Percentiles rank a stretch among this genome's conserved stretches.
Evolutionary conservation across 2,113 vertebrate genomes (phyloP).

Genomic region (Puma concolor): DNA sequence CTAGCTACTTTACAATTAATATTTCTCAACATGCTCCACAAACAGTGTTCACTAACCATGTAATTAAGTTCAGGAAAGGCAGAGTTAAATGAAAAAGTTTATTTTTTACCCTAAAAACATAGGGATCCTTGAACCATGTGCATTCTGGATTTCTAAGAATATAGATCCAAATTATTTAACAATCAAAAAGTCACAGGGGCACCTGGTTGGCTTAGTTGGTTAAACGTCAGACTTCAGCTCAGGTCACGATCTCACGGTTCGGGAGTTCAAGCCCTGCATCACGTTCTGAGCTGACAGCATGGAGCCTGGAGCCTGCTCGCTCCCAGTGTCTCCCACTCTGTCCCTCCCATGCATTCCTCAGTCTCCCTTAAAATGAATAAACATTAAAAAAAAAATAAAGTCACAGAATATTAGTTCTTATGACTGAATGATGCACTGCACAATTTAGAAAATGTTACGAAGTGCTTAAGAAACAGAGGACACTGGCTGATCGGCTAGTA

Average conservation of each 20-base stretch:
- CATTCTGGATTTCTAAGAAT: not conserved
- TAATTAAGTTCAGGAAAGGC: conserved; percentile 5
- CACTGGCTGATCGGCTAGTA: not conserved
- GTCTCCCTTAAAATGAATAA: no score
- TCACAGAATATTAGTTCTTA: conserved; percentile 9
- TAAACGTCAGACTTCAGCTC: no score
- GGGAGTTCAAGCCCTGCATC: no score
- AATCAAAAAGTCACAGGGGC: not conserved
- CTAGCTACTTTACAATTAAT: not conserved
- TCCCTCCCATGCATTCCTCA: no score
- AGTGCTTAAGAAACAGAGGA: not conserved
- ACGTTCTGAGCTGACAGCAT: no score
- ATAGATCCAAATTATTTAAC: not conserved
- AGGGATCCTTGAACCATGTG: not conserved
- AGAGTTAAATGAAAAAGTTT: not conserved
- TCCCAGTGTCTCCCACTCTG: no score
- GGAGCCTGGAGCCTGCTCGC: no score
- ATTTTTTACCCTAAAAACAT: not conserved
- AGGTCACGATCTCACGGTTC: no score
- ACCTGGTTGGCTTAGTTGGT: no score
- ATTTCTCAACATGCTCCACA: not conserved
- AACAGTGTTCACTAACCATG: not conserved
- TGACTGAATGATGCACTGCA: not conserved
- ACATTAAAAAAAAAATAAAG: not conserved
- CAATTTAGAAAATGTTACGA: not conserved